phyloP scores from a whole-genome alignment of 2,888 invertebrate species.

The Agrochola macilenta region DNA sequence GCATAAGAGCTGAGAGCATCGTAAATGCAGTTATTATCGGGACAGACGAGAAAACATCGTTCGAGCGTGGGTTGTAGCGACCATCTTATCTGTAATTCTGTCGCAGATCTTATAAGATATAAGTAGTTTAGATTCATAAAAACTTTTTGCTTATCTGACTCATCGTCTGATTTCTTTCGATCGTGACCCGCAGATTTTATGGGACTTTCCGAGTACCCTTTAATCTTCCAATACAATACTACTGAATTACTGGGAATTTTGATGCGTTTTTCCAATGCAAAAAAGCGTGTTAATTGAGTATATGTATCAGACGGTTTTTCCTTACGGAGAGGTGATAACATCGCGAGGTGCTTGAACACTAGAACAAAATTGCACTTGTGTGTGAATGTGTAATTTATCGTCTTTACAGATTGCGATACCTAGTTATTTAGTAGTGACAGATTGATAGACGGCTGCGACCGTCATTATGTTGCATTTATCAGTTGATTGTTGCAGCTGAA shows the following conservation, averaged over 20 bases:
- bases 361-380: constrained; percentile 28
- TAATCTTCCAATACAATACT: constrained; percentile 19
- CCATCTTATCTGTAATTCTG: constrained; percentile 50
- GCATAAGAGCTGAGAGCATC: constrained; percentile 48
- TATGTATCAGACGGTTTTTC: constrained; percentile 42
- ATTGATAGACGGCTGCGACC: constrained; percentile 30
- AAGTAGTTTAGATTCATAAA: constrained; percentile 51
- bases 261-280: constrained; percentile 28
- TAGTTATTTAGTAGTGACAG: constrained; percentile 41
- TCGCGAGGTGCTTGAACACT: constrained; percentile 30
- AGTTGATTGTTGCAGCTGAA: constrained; percentile 26
- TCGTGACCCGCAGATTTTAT: constrained; percentile 9
- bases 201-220: constrained; percentile 30
- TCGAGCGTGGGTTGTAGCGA: constrained; percentile 43
- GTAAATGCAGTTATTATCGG: constrained; percentile 59
- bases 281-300: constrained; percentile 20
- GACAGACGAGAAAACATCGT: constrained; percentile 36
- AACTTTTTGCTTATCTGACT: constrained; percentile 34
- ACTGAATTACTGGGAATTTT: constrained; percentile 18
- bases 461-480: constrained; percentile 29
- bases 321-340: constrained; percentile 27
- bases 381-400: constrained; percentile 50
- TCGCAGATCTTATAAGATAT: constrained; percentile 49
- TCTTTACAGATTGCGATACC: constrained; percentile 31
- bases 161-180: constrained; percentile 43